Conservation (phyloP, 2,113 vertebrate species). For the Epinephelus lanceolatus region DNA sequence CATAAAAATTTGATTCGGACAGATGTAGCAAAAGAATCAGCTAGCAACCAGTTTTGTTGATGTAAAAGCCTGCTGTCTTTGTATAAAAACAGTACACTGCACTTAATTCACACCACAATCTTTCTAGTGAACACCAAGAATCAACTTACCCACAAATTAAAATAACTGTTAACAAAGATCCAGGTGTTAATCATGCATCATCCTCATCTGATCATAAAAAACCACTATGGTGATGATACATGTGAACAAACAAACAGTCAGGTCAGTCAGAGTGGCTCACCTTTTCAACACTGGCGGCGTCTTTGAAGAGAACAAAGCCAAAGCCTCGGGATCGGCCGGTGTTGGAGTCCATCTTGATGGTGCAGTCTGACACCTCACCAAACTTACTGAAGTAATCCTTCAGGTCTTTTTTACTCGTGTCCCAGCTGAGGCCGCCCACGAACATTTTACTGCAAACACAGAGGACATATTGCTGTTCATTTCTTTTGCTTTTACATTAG, state of each 20-base stretch:
- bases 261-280: constrained; percentile 71
- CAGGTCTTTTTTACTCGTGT: constrained; percentile 99
- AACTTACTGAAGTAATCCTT: constrained; percentile 99
- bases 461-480: fast-evolving
- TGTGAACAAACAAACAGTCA: background rate
- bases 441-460: constrained; percentile 94
- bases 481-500: no score
- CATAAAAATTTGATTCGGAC: background rate
- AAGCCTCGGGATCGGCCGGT: constrained; percentile 97
- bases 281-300: constrained; percentile 93
- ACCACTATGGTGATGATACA: background rate
- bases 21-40: no score
- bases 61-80: no score
- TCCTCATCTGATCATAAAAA: background rate
- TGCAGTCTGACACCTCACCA: constrained; percentile 98
- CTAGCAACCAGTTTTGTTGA: no score
- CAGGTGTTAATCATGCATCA: background rate
- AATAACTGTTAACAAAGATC: background rate
- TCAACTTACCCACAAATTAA: background rate
- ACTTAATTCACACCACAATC: no score
- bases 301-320: constrained; percentile 98
- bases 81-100: background rate
- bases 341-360: constrained; percentile 98
- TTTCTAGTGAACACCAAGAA: background rate
- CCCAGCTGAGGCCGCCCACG: constrained; percentile 98